A percentile compares a stretch with the other conserved stretches of the same genome.
phyloP scores from a whole-genome alignment of 2,797 vertebrate species.

The Tragopan temminckii region DNA sequence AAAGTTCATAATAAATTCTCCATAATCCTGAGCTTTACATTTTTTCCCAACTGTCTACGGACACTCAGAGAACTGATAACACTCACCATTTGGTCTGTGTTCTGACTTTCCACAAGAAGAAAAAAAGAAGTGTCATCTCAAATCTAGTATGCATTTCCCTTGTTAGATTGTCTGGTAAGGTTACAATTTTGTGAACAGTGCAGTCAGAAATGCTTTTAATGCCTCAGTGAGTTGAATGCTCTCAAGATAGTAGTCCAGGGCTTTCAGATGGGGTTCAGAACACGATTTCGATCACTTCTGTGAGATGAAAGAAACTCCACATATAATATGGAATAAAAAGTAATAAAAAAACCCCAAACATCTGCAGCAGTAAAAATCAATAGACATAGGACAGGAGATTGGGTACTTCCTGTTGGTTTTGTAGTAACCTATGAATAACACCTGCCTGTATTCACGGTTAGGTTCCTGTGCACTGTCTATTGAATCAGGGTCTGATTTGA shows the following conservation, averaged over 20 bases:
- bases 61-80: not conserved
- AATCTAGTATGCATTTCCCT: not conserved
- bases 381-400: accelerated
- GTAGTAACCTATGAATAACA: accelerated
- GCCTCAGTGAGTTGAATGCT: not conserved
- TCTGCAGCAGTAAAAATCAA: not conserved
- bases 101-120: not conserved
- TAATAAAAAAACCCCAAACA: not conserved
- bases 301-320: not conserved
- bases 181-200: not conserved
- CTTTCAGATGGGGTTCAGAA: not conserved
- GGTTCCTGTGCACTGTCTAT: not conserved
- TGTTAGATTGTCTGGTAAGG: not conserved
- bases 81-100: not conserved
- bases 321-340: not conserved
- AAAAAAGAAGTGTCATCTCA: not conserved
- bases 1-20: not conserved
- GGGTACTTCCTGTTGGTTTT: not conserved
- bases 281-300: not conserved
- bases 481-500: not conserved
- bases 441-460: not conserved
- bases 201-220: constrained; percentile 15
- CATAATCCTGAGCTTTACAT: not conserved
- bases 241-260: not conserved
- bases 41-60: not conserved